Percentiles rank a stretch among this genome's conserved stretches.
Evolutionary conservation across 2,113 vertebrate genomes (phyloP).

Genomic region (Salvator merianae): DNA sequence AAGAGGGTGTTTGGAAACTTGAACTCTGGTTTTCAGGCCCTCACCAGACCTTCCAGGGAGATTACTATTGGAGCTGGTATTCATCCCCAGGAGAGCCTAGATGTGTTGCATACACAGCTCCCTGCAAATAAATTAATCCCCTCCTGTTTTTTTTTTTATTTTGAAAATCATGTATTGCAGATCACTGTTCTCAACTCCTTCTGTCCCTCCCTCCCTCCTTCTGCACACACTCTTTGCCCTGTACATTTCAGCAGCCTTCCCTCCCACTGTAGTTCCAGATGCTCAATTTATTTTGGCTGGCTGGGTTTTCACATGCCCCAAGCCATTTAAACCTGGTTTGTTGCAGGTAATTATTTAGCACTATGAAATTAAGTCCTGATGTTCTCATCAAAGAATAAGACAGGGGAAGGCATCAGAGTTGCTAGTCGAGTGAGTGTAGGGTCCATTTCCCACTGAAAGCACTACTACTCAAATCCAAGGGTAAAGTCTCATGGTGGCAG

Average conservation of each 20-base stretch:
- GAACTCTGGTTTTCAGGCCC: background rate
- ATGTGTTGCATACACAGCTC: too few relatives aligned
- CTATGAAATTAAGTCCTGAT: background rate
- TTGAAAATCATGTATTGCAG: background rate
- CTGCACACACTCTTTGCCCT: background rate
- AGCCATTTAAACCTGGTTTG: background rate
- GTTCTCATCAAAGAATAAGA: background rate
- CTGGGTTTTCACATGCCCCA: background rate
- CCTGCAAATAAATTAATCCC: background rate
- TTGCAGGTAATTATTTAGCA: background rate
- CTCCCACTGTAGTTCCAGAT: background rate
- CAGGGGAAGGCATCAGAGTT: background rate
- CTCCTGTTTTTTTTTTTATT: background rate
- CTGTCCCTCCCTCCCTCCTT: background rate
- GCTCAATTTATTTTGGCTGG: background rate
- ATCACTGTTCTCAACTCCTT: background rate
- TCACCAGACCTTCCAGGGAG: background rate
- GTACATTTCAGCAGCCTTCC: background rate
- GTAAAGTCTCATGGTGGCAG: background rate
- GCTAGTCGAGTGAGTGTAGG: background rate
- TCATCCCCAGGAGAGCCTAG: too few relatives aligned
- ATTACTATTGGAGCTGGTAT: background rate
- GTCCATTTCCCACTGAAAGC: background rate
- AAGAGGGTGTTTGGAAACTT: background rate
- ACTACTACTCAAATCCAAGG: background rate